Conservation (phyloP, 1,140 invertebrate species). For the Charaxes varanes region DNA sequence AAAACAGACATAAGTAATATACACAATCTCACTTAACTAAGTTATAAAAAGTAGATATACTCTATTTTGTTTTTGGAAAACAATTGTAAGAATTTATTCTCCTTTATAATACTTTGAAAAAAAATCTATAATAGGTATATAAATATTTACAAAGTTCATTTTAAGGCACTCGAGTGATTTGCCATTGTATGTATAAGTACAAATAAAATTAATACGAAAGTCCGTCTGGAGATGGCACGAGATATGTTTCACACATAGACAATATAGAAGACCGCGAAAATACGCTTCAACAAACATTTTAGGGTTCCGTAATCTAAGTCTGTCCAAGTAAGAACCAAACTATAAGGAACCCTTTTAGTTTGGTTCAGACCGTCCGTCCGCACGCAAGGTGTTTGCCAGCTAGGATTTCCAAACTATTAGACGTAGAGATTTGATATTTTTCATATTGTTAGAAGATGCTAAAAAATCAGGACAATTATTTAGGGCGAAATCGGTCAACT, state of each 20-base stretch:
- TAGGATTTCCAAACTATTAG: no score
- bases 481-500: no score
- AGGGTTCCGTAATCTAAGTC: no score
- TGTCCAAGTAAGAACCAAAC: no score
- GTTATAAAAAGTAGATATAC: slow-evolving; percentile 44
- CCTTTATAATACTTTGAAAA: slow-evolving; percentile 63
- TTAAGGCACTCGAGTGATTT: slow-evolving; percentile 62
- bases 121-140: slow-evolving; percentile 54
- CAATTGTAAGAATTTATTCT: slow-evolving; percentile 60
- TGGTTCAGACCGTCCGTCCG: no score
- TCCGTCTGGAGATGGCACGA: slow-evolving; percentile 63
- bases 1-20: slow-evolving; percentile 71
- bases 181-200: slow-evolving; percentile 61
- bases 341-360: no score
- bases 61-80: slow-evolving; percentile 67
- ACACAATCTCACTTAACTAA: slow-evolving; percentile 72
- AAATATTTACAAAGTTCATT: slow-evolving; percentile 65
- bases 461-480: no score
- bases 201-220: slow-evolving; percentile 54
- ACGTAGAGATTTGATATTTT: no score
- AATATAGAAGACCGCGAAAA: slow-evolving; percentile 21
- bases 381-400: no score
- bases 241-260: slow-evolving; percentile 53
- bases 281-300: no score
- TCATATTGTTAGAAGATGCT: no score